Conservation (phyloP, 53 echinoderm and acorn worm genomes). For the Henricia sp. region DNA sequence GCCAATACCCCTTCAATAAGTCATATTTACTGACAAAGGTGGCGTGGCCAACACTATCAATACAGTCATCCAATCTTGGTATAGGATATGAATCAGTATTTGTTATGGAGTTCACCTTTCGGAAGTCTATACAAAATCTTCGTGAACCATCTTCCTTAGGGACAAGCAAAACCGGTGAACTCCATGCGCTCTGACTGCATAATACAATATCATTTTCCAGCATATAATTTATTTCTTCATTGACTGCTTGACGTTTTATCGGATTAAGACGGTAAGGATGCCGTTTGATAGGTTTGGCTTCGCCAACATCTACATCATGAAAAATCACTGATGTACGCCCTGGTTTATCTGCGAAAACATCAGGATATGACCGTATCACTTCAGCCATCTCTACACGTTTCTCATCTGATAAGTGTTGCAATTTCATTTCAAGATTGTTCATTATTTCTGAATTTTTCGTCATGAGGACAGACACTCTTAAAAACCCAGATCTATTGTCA, state of each 20-base stretch:
- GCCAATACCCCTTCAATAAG: slow-evolving; percentile 63
- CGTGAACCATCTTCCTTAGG: slow-evolving; percentile 14
- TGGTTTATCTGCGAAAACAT: slow-evolving; percentile 62
- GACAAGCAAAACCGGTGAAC: slow-evolving; percentile 39
- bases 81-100: slow-evolving; percentile 61
- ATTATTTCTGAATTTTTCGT: slow-evolving; percentile 67
- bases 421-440: slow-evolving; percentile 31
- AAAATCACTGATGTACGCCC: slow-evolving; percentile 19
- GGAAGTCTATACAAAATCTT: slow-evolving; percentile 66
- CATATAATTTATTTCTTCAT: slow-evolving; percentile 40
- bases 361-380: slow-evolving; percentile 23
- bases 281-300: slow-evolving; percentile 63
- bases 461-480: slow-evolving; percentile 1
- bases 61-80: slow-evolving; percentile 65
- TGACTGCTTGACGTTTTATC: slow-evolving; percentile 31
- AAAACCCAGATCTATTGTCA: not conserved
- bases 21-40: slow-evolving; percentile 50
- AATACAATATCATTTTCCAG: slow-evolving; percentile 43
- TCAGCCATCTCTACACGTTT: slow-evolving; percentile 34
- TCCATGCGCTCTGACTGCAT: slow-evolving; percentile 50
- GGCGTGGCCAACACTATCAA: slow-evolving; percentile 51
- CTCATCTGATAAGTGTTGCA: slow-evolving; percentile 50
- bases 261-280: slow-evolving; percentile 72
- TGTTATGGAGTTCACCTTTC: slow-evolving; percentile 59
- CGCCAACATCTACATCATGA: slow-evolving; percentile 73